Percentiles rank a stretch among this genome's conserved stretches.
These are phyloP conservation scores for Colostygia pectinataria DNA, from an alignment of 2,888 invertebrate species.

Conservation along the genomic window DNA sequence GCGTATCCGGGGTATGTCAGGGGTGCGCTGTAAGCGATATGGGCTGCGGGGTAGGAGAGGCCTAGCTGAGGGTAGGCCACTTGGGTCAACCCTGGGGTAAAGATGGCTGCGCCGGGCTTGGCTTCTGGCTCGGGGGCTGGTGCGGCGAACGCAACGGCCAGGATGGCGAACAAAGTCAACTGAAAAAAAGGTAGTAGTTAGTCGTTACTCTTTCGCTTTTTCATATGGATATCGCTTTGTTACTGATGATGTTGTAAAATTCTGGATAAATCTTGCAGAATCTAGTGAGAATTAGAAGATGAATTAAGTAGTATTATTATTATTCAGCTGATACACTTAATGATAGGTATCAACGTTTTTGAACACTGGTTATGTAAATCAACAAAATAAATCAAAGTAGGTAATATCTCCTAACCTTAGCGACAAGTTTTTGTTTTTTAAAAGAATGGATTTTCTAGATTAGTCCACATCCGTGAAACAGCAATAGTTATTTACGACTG, in stretches of 20 bases:
- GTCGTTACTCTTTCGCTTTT: no score
- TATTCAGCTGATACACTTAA: neutral
- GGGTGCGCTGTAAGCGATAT: conserved; percentile 33
- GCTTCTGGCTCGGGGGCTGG: conserved; percentile 49
- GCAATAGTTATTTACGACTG: no score
- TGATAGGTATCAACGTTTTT: neutral
- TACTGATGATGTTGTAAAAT: no score
- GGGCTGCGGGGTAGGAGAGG: conserved; percentile 35
- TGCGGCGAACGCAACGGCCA: conserved; percentile 50
- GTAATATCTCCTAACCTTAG: no score
- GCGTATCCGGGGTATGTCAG: conserved; percentile 30
- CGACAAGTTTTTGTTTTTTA: no score
- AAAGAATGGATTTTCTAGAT: no score
- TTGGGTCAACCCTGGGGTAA: conserved; percentile 32
- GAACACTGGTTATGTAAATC: conserved; percentile 5
- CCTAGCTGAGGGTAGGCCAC: conserved; percentile 35
- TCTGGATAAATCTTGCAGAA: no score
- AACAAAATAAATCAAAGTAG: conserved; percentile 4
- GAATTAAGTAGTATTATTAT: neutral
- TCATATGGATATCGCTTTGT: no score
- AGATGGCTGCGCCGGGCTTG: conserved; percentile 29
- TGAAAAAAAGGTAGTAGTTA: conserved; percentile 31
- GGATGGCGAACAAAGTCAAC: conserved; percentile 44
- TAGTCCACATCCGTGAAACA: no score
- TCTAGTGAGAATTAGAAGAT: no score